These are phyloP conservation scores for Bombus superbus DNA, from an alignment of 1,140 invertebrate genomes.

Conservation along the genomic window DNA sequence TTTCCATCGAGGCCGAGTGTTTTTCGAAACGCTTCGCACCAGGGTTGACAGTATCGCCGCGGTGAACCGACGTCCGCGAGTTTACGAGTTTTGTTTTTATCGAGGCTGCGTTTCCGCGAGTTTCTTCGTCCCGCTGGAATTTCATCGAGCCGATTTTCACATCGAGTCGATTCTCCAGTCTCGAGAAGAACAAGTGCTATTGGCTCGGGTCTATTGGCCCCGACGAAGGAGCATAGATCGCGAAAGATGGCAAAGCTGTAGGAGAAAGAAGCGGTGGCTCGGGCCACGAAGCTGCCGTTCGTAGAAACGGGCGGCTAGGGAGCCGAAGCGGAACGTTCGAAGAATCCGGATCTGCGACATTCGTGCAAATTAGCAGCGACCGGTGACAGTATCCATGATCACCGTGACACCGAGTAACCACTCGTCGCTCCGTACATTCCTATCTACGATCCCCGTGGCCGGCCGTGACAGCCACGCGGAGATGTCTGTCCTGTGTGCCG, in stretches of 20 bases:
- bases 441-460: slow-evolving; percentile 45
- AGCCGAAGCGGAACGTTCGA: slow-evolving; percentile 37
- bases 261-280: background rate
- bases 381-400: slow-evolving; percentile 53
- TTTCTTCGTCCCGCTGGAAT: background rate
- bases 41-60: background rate
- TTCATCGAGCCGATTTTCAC: slow-evolving; percentile 3
- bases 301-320: slow-evolving; percentile 2
- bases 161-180: background rate
- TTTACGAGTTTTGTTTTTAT: background rate
- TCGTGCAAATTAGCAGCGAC: slow-evolving; percentile 53
- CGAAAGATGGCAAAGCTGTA: no score
- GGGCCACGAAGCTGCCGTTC: background rate
- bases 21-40: background rate
- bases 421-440: slow-evolving; percentile 53
- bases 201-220: background rate
- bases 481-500: slow-evolving; percentile 16
- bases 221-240: background rate
- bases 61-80: background rate
- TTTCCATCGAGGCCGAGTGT: background rate
- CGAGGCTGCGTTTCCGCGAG: background rate
- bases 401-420: slow-evolving; percentile 55
- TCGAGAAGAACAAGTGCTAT: background rate
- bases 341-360: slow-evolving; percentile 53
- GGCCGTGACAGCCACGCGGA: slow-evolving; percentile 40